phyloP scores from a whole-genome alignment of 1,140 invertebrate genomes.

The Antheraea pernyi region DNA sequence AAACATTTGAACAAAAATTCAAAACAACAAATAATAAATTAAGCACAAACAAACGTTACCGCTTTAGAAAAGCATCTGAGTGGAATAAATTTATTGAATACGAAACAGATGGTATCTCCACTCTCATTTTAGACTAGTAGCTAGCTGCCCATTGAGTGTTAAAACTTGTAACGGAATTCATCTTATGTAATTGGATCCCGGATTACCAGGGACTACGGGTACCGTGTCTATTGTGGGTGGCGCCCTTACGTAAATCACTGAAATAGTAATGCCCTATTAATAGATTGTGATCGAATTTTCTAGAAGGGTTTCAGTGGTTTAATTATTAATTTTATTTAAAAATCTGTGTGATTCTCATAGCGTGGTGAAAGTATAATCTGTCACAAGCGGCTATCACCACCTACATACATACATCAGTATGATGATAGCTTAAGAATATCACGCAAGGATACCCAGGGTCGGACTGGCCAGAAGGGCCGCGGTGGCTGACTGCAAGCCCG shows the following conservation, averaged over 20 bases:
- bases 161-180: conserved; percentile 21
- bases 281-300: not conserved
- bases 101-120: conserved; percentile 18
- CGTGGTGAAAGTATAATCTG: not conserved
- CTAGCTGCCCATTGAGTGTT: conserved; percentile 18
- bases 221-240: not conserved
- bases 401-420: too few species aligned
- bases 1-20: too few species aligned
- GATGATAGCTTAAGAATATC: too few species aligned
- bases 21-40: conserved; percentile 1
- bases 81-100: conserved; percentile 16
- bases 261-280: not conserved
- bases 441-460: too few species aligned
- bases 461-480: too few species aligned
- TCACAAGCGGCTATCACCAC: too few species aligned
- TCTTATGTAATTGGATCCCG: conserved; percentile 23
- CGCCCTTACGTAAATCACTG: not conserved
- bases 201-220: conserved; percentile 18
- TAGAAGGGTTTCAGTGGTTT: not conserved
- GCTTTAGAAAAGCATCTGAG: not conserved
- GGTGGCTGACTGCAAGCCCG: too few species aligned
- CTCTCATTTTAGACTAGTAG: conserved; percentile 15
- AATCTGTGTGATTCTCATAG: not conserved
- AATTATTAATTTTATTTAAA: not conserved
- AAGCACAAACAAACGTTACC: not conserved